Evolutionary conservation across 2,888 invertebrate genomes (phyloP).

Genomic region (Dasypogon diadema): DNA sequence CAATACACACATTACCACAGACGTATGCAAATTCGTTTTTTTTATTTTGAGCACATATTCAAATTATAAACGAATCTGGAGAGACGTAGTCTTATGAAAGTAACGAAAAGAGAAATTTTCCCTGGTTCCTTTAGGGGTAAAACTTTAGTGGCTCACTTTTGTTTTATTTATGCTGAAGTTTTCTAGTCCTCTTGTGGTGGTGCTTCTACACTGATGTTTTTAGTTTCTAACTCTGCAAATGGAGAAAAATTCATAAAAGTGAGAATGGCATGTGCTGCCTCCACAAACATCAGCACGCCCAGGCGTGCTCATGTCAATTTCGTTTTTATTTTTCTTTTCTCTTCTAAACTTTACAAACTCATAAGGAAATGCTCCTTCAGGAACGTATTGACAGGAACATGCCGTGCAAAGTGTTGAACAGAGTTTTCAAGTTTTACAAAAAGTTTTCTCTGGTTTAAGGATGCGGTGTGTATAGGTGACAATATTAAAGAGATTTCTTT

Average conservation of each 20-base stretch:
- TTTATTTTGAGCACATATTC: not conserved
- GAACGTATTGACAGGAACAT: slow-evolving; percentile 46
- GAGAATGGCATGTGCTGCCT: slow-evolving; percentile 45
- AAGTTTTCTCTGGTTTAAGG: not conserved
- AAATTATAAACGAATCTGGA: slow-evolving; percentile 5
- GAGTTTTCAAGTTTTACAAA: slow-evolving; percentile 33
- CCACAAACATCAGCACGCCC: slow-evolving; percentile 36
- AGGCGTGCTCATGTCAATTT: slow-evolving; percentile 2
- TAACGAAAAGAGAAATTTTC: not conserved
- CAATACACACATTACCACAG: slow-evolving; percentile 16
- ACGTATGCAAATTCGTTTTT: slow-evolving; percentile 12
- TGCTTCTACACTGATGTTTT: slow-evolving; percentile 37
- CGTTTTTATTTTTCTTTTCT: slow-evolving; percentile 41
- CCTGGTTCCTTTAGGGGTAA: slow-evolving; percentile 6
- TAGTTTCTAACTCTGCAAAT: slow-evolving; percentile 40
- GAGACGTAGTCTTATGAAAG: not conserved
- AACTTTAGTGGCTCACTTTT: slow-evolving; percentile 37
- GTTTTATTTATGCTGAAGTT: slow-evolving; percentile 33
- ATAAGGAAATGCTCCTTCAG: slow-evolving; percentile 45
- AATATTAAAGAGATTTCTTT: slow-evolving; percentile 29
- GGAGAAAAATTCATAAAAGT: slow-evolving; percentile 49
- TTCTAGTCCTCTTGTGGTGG: slow-evolving; percentile 12
- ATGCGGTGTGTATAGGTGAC: slow-evolving; percentile 23
- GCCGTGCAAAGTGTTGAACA: slow-evolving; percentile 44
- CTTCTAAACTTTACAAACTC: slow-evolving; percentile 45